These are phyloP conservation scores for Mesoclemmys tuberculata DNA, from an alignment of 2,113 vertebrate genomes.

Conservation along the genomic window DNA sequence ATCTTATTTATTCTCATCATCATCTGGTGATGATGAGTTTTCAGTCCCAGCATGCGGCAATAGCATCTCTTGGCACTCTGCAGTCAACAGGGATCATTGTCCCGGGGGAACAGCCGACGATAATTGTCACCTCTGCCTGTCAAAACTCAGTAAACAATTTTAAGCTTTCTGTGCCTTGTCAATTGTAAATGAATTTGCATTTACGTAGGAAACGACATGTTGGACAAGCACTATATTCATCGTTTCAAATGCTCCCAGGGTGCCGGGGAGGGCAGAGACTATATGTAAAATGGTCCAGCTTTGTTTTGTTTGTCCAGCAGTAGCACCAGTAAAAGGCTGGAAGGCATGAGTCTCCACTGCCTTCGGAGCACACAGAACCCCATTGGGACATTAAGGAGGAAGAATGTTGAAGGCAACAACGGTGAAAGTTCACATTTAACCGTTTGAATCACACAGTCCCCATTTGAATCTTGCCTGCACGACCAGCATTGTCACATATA, in stretches of 20 bases:
- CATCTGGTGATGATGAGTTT: conserved; percentile 8
- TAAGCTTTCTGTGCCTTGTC: conserved; percentile 54
- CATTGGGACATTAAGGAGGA: neutral
- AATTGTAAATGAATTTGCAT: conserved; percentile 61
- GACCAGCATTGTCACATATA: neutral
- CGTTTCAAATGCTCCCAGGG: conserved; percentile 38
- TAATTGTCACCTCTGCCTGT: conserved; percentile 63
- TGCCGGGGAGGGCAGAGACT: neutral
- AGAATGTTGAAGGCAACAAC: neutral
- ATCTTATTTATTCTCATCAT: too few relatives aligned
- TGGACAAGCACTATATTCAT: conserved; percentile 59
- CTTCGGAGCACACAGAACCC: neutral
- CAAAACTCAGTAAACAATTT: conserved; percentile 58
- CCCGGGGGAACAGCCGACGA: conserved; percentile 45
- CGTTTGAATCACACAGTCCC: neutral
- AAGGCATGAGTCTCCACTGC: neutral
- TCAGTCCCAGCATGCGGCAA: conserved; percentile 39
- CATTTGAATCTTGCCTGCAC: neutral
- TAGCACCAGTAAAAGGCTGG: neutral
- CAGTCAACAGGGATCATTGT: neutral
- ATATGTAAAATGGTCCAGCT: neutral
- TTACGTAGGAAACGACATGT: conserved; percentile 50
- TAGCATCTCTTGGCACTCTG: neutral
- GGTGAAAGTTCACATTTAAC: neutral
- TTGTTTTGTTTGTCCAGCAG: neutral